Percentiles rank a stretch among this genome's conserved stretches.
Conservation (phyloP, 2,113 vertebrate genomes). For the Thinocorus orbignyianus region DNA sequence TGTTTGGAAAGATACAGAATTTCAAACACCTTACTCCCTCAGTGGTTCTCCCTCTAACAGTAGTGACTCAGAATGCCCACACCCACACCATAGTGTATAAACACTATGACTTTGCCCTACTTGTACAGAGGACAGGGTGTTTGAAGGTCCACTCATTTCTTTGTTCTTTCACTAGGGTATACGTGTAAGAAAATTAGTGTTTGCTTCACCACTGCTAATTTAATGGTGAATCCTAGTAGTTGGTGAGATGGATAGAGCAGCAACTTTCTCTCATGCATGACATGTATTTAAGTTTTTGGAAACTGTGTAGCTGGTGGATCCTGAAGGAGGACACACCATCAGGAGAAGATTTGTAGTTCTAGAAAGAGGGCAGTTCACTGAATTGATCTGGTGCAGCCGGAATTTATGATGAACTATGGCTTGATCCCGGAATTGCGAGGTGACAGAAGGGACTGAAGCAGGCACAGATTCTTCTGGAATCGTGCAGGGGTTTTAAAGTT, state of each 20-base stretch:
- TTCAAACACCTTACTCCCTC: not conserved
- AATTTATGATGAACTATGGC: not conserved
- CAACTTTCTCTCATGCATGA: not conserved
- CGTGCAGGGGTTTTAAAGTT: not conserved
- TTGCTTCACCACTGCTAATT: not conserved
- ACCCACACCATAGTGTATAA: rapidly evolving
- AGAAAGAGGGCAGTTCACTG: not conserved
- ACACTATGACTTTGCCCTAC: not conserved
- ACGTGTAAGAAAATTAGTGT: not conserved
- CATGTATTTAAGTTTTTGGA: not conserved
- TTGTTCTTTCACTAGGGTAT: not conserved
- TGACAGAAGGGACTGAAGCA: not conserved
- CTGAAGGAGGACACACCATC: not conserved
- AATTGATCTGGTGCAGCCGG: not conserved
- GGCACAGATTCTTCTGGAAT: not conserved
- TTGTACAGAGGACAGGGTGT: not conserved
- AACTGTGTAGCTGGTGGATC: not conserved
- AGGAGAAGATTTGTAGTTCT: not conserved
- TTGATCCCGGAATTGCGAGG: not conserved
- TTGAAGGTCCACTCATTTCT: not conserved
- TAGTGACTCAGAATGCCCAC: not conserved
- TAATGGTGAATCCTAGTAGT: not conserved
- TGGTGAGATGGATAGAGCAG: not conserved
- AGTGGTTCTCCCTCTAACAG: not conserved
- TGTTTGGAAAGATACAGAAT: not conserved